A percentile compares a stretch with the other conserved stretches of the same genome.
Conservation (phyloP, 92 coral and sea anemone genomes). For the Palythoa grandis region DNA sequence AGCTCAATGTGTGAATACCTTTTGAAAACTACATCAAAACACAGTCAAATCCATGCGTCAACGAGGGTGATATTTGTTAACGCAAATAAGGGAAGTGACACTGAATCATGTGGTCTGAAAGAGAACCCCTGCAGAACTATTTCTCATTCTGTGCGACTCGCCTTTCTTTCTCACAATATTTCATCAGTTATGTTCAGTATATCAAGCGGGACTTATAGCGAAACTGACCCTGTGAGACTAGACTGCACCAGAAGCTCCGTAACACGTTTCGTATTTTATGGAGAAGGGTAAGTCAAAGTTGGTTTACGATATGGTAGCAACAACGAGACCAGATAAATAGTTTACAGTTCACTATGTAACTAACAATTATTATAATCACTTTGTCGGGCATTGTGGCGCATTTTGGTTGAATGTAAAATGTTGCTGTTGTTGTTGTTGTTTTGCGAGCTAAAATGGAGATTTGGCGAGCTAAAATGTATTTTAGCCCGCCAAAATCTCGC, state of each 20-base stretch:
- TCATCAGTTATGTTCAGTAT: constrained; percentile 15
- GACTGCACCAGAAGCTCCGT: constrained; percentile 16
- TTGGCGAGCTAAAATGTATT: no score
- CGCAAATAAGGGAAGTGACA: constrained; percentile 10
- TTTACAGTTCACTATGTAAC: no score
- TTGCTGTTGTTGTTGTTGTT: no score
- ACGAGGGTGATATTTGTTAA: constrained; percentile 21
- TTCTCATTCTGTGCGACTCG: constrained; percentile 17
- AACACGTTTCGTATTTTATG: neutral
- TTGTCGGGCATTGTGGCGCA: no score
- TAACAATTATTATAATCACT: no score
- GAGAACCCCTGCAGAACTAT: constrained; percentile 31
- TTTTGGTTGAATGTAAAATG: no score
- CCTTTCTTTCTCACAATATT: constrained; percentile 19
- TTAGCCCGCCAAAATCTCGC: no score
- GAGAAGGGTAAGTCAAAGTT: constrained; percentile 15
- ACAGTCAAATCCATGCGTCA: neutral
- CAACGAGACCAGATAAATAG: no score
- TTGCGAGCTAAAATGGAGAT: no score
- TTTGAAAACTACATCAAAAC: neutral
- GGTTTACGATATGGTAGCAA: neutral
- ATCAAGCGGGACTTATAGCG: constrained; percentile 25
- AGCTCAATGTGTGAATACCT: neutral
- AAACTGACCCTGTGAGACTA: constrained; percentile 9
- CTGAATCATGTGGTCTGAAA: constrained; percentile 11